Base-by-base conservation (phyloP, 2,888 invertebrate species). In the Parapristionchus giblindavisi region DNA sequence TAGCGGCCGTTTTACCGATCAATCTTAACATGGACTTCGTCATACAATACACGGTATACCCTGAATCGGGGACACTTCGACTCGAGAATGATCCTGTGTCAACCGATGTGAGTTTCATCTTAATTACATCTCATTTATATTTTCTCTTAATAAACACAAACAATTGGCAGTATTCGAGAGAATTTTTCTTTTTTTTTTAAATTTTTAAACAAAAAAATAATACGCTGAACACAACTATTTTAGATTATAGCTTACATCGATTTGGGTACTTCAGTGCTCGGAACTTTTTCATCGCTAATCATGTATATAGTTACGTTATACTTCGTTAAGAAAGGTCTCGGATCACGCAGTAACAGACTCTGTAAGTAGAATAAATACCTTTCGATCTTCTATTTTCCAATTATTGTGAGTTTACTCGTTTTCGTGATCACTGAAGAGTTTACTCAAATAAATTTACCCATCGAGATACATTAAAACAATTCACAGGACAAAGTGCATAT, bases 1-100 rank as follows among this genome's bases (percentile, higher is more conserved):
- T 76, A 17, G 63, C 63, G 29, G 71, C 76, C 6, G 71, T 71
- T 0, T 54, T 76, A n/a, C 70, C 76, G 2, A 63, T 76, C 52
- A 71, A 71, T 17, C 63, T 76, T 14, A 56, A 76, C 60, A 51
- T 61, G 71, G 24, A 40, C 11, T 61, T 61, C 34, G 21, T 8
- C n/a, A 71, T 76, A 27, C 38, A 17, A 14, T 63, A 63, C 32
- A 54, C 34, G 3, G 36, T 56, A 14, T 71, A 71, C 32, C 38
- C 61, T 24, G 34, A 70, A 0, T 52, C 70, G n/a, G 63, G 63
- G 3, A 71, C 71, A 40, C 76, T 76, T 11, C 76, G 76, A 34
- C 63, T 76, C 17, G 76, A 71, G 54, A 70, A 76, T 43, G 76
- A 76, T 34, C 61, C 34, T 32, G 52, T 63, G 4, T 71, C 76